Evolutionary conservation across 2,888 invertebrate genomes (phyloP).

Genomic region (Amblyjoppa fuscipennis): DNA sequence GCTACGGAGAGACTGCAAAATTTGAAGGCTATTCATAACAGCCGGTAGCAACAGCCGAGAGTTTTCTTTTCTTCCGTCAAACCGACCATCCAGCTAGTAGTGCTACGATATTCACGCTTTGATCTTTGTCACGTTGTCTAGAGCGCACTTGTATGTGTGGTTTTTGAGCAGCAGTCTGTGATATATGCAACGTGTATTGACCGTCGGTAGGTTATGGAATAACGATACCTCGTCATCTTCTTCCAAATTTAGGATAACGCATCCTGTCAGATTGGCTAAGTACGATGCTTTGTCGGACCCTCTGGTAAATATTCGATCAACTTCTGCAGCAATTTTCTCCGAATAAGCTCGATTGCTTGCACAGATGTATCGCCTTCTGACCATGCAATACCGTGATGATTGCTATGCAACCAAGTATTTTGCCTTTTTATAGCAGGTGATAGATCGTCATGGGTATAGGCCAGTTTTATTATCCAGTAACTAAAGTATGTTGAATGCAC

Average conservation of each 20-base stretch:
- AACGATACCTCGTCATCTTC: background rate
- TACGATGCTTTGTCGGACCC: slow-evolving; percentile 21
- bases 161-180: background rate
- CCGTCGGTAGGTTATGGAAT: slow-evolving; percentile 4
- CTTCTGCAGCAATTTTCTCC: slow-evolving; percentile 68
- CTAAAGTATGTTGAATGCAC: background rate
- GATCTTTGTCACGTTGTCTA: background rate
- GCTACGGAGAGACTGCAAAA: background rate
- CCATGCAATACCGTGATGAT: no score
- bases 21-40: background rate
- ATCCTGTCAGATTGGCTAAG: slow-evolving; percentile 3
- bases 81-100: background rate
- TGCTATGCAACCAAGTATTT: no score
- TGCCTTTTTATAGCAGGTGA: background rate
- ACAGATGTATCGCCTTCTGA: background rate
- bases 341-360: background rate
- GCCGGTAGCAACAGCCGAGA: background rate
- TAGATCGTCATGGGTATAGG: background rate
- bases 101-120: slow-evolving; percentile 29
- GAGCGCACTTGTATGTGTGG: slow-evolving; percentile 7
- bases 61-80: background rate
- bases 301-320: slow-evolving; percentile 66
- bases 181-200: slow-evolving; percentile 2
- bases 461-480: background rate
- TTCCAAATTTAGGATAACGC: slow-evolving; percentile 16